Conservation (phyloP, 1,140 invertebrate genomes). For the Eulimnadia texana region DNA sequence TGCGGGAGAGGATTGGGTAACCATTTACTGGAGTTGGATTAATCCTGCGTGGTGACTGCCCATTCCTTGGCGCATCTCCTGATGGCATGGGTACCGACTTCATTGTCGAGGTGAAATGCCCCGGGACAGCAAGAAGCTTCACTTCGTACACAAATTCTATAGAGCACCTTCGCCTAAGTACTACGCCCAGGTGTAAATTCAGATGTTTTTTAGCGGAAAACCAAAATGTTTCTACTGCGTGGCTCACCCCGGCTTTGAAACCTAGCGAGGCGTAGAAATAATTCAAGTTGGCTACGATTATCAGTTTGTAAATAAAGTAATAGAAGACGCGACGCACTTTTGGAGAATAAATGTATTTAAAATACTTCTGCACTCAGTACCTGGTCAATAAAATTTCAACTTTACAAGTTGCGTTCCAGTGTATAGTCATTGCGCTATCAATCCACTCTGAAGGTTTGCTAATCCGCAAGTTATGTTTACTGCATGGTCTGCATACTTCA, state of each 20-base stretch:
- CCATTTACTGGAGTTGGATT: slow-evolving; percentile 16
- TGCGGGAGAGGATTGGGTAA: not conserved
- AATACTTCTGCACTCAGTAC: not conserved
- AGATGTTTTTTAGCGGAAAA: slow-evolving; percentile 23
- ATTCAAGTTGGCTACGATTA: not conserved
- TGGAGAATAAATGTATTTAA: too few relatives aligned
- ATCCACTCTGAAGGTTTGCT: slow-evolving; percentile 18
- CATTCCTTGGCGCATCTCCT: slow-evolving; percentile 26
- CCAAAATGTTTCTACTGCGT: slow-evolving; percentile 22
- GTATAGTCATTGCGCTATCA: not conserved
- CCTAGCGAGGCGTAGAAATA: slow-evolving; percentile 18
- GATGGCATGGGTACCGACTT: slow-evolving; percentile 23
- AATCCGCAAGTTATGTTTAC: slow-evolving; percentile 24
- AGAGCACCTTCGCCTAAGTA: slow-evolving; percentile 21
- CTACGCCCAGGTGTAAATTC: slow-evolving; percentile 24
- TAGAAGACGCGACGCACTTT: not conserved
- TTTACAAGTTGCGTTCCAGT: not conserved
- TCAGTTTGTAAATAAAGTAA: not conserved
- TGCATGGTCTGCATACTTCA: slow-evolving; percentile 21
- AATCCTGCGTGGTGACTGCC: slow-evolving; percentile 17
- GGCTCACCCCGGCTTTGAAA: slow-evolving; percentile 20
- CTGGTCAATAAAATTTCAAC: not conserved
- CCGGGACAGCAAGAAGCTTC: slow-evolving; percentile 13
- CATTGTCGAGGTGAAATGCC: slow-evolving; percentile 27
- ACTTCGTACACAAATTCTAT: slow-evolving; percentile 18